A percentile compares a stretch with the other conserved stretches of the same genome.
Conservation (phyloP, 2,797 vertebrate species). For the Lutjanus campechanus region DNA sequence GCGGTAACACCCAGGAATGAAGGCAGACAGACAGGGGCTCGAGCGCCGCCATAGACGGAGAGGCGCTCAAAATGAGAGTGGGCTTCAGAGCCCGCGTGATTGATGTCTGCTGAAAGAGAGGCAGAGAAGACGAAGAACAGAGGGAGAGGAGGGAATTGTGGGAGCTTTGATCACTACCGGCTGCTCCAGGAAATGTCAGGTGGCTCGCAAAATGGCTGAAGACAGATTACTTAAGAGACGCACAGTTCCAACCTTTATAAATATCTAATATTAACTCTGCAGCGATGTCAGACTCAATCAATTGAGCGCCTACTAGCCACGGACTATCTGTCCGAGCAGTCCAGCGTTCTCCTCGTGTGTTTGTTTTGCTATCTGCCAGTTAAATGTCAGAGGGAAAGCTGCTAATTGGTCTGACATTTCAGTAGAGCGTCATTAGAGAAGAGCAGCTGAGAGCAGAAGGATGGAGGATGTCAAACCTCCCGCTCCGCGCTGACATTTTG, state of each 20-base stretch:
- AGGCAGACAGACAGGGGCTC: conserved; percentile 51
- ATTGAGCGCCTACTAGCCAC: conserved; percentile 12
- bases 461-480: conserved; percentile 71
- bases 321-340: conserved; percentile 44
- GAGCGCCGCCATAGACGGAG: conserved; percentile 35
- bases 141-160: conserved; percentile 36
- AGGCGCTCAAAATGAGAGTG: conserved; percentile 44
- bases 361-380: conserved; percentile 73
- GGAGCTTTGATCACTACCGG: conserved; percentile 70
- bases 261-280: conserved; percentile 51
- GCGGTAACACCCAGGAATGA: conserved; percentile 53
- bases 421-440: conserved; percentile 68
- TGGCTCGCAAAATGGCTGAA: conserved; percentile 66
- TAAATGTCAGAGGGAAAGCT: conserved; percentile 79
- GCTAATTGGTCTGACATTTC: conserved; percentile 85
- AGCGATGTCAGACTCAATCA: conserved; percentile 44
- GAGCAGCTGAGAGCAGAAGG: conserved; percentile 61
- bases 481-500: conserved; percentile 66
- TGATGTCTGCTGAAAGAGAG: conserved; percentile 61
- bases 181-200: conserved; percentile 81
- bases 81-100: conserved; percentile 56
- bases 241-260: conserved; percentile 44
- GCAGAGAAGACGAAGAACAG: conserved; percentile 27
- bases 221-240: conserved; percentile 49
- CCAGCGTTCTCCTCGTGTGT: conserved; percentile 41